Evolutionary conservation across 2,113 vertebrate species (phyloP).

Genomic region (Speoplatyrhinus poulsoni): DNA sequence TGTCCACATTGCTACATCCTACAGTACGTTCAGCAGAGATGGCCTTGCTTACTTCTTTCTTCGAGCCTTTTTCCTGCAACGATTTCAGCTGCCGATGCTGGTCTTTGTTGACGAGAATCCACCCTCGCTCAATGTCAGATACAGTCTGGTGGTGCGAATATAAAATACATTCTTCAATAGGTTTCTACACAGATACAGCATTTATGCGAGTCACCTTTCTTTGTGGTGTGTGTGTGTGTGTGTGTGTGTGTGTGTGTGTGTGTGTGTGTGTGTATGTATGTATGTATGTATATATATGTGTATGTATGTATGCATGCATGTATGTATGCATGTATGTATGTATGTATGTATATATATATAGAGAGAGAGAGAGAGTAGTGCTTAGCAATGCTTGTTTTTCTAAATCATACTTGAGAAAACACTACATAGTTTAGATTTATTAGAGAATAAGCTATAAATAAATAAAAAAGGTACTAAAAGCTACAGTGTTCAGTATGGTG

Average conservation of each 20-base stretch:
- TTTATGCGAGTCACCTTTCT: background rate
- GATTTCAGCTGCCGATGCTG: slow-evolving; percentile 96
- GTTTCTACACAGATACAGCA: slow-evolving; percentile 18
- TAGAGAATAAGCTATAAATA: slow-evolving; percentile 16
- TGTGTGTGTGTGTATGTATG: too few species aligned
- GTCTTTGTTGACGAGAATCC: slow-evolving; percentile 97
- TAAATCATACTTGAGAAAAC: slow-evolving; percentile 34
- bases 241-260: too few species aligned
- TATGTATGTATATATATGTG: too few species aligned
- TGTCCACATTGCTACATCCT: slow-evolving; percentile 8
- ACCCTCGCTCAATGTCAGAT: slow-evolving; percentile 92
- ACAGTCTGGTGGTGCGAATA: slow-evolving; percentile 81
- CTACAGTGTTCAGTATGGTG: slow-evolving; percentile 17
- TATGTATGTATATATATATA: too few species aligned
- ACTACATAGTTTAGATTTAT: slow-evolving; percentile 4
- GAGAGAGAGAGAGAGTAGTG: too few species aligned
- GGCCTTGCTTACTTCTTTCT: slow-evolving; percentile 87
- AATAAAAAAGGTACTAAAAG: slow-evolving; percentile 17
- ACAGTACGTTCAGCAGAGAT: slow-evolving; percentile 8
- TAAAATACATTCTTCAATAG: slow-evolving; percentile 9
- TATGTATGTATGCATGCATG: too few species aligned
- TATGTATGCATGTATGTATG: too few species aligned
- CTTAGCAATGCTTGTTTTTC: slow-evolving; percentile 11
- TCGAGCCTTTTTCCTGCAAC: slow-evolving; percentile 97
- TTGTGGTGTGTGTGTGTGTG: background rate